Evolutionary conservation across 2,888 invertebrate genomes (phyloP).

Genomic region (Apamea monoglypha): DNA sequence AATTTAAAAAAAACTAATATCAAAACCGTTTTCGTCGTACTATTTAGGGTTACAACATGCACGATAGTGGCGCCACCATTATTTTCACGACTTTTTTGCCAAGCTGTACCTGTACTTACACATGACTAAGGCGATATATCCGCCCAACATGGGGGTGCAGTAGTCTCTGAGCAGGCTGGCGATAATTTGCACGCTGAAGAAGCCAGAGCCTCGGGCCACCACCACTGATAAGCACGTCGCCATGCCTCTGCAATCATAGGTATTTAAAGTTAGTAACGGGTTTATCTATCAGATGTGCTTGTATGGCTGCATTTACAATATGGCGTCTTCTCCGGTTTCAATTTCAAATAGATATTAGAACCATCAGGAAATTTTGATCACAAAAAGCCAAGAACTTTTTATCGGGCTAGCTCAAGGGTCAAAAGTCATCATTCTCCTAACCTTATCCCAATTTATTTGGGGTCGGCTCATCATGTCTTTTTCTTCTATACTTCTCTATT

Average conservation of each 20-base stretch:
- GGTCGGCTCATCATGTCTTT: no score
- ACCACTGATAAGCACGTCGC: conserved; percentile 85
- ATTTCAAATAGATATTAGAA: not conserved
- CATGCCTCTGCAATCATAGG: conserved; percentile 78
- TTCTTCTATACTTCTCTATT: no score
- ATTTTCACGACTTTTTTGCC: no score
- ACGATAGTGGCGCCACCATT: no score
- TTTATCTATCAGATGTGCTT: not conserved
- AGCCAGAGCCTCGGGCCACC: conserved; percentile 83
- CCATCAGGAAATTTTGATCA: not conserved
- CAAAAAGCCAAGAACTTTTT: not conserved
- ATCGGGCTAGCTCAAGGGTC: not conserved
- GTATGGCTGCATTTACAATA: not conserved
- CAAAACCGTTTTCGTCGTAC: no score
- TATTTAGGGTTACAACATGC: no score
- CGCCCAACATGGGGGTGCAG: conserved; percentile 79
- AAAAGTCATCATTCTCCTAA: not conserved
- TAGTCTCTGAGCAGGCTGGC: conserved; percentile 76
- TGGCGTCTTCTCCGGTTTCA: not conserved
- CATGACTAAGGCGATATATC: conserved; percentile 76
- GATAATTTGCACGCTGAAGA: conserved; percentile 84
- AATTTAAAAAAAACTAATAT: no score
- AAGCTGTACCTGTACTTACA: conserved; percentile 77
- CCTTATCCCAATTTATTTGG: no score
- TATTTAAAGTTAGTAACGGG: not conserved